Conservation (phyloP, 1,140 invertebrate genomes). For the Aphidius ervi region DNA sequence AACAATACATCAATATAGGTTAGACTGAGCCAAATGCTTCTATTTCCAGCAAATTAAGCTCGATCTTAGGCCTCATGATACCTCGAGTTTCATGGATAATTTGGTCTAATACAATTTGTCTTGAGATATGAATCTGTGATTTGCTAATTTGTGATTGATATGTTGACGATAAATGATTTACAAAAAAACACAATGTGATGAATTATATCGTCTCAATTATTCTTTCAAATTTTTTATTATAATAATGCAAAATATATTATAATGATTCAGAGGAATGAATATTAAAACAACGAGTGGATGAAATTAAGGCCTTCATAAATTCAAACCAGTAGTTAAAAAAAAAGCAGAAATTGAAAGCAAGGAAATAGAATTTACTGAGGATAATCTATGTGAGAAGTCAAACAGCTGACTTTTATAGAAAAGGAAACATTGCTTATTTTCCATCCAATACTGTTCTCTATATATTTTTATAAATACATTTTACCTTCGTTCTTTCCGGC, state of each 20-base stretch:
- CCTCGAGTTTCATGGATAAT: conserved; percentile 37
- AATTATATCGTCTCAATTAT: no score
- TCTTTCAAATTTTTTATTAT: no score
- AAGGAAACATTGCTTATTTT: conserved; percentile 1
- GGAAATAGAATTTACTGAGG: conserved; percentile 34
- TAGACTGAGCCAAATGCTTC: no score
- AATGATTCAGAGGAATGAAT: no score
- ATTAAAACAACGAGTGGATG: no score
- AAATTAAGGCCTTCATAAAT: no score
- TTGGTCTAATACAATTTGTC: conserved; percentile 25
- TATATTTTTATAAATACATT: conserved; percentile 17
- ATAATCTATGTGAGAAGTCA: conserved; percentile 43
- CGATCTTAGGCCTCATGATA: no score
- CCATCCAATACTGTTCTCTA: conserved; percentile 3
- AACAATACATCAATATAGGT: no score
- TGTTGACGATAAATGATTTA: conserved; percentile 31
- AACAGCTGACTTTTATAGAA: conserved; percentile 24
- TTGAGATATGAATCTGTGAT: conserved; percentile 26
- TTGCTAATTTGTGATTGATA: conserved; percentile 25
- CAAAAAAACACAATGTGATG: conserved; percentile 30
- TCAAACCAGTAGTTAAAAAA: background rate
- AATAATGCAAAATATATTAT: no score
- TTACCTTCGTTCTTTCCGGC: conserved; percentile 9
- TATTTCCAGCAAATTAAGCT: no score
- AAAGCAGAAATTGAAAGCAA: background rate